These are phyloP conservation scores for Sylvilagus floridanus DNA, from an alignment of 2,797 vertebrate species.

Conservation along the genomic window DNA sequence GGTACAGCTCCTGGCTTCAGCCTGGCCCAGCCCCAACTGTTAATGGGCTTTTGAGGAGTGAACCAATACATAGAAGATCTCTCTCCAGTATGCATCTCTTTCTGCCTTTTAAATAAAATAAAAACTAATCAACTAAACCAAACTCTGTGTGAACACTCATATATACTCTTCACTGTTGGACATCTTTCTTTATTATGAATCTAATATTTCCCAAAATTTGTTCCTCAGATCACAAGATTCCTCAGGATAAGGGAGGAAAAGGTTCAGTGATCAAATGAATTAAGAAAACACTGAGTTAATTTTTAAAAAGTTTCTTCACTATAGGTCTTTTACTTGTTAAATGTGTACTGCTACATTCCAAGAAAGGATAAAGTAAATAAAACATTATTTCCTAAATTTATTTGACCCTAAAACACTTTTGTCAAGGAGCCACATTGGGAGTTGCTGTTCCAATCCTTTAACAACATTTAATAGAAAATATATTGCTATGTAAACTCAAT, in stretches of 20 bases:
- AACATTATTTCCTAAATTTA: conserved; percentile 41
- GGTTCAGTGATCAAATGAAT: conserved; percentile 49
- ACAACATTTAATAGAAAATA: conserved; percentile 56
- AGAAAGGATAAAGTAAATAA: not conserved
- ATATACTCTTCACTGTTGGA: not conserved
- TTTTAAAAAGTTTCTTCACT: conserved; percentile 39
- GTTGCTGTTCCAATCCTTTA: conserved; percentile 6
- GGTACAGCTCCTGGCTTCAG: too few relatives aligned
- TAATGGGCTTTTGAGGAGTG: too few relatives aligned
- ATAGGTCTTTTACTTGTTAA: conserved; percentile 15
- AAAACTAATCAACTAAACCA: too few relatives aligned
- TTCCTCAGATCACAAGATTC: conserved; percentile 17
- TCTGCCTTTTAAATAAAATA: too few relatives aligned
- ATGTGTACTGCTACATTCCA: not conserved
- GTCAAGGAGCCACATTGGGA: conserved; percentile 8
- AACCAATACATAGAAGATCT: too few relatives aligned
- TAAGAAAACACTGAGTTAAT: conserved; percentile 53
- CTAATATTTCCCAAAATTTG: conserved; percentile 37
- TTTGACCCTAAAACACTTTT: not conserved
- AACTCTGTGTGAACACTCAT: not conserved
- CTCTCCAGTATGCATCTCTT: too few relatives aligned
- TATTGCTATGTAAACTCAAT: not conserved
- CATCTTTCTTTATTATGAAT: conserved; percentile 15
- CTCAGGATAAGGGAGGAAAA: not conserved
- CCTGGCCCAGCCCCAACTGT: too few relatives aligned